phyloP scores from a whole-genome alignment of 2,888 invertebrate species.

The Himalopsyche japonica region DNA sequence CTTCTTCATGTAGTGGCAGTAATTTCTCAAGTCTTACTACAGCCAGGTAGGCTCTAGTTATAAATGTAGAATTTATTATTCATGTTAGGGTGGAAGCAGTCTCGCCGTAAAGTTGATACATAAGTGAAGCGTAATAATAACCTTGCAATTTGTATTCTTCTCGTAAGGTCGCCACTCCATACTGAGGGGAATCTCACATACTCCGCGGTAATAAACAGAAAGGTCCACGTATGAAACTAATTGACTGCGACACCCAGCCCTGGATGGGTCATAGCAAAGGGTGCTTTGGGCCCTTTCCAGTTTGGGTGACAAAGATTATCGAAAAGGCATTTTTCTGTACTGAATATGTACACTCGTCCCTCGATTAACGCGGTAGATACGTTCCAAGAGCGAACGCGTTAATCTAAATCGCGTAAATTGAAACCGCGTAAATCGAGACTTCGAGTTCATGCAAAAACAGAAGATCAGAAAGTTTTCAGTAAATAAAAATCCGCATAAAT shows the following conservation, averaged over 20 bases:
- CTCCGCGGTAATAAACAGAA: neutral
- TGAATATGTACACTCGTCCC: no score
- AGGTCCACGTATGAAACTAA: neutral
- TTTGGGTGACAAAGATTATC: neutral
- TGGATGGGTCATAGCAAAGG: neutral
- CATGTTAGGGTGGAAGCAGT: neutral
- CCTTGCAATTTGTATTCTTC: conserved; percentile 22
- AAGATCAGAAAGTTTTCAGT: no score
- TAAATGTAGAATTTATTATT: neutral
- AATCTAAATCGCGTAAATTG: no score
- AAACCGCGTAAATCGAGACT: no score
- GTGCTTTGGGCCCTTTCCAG: neutral
- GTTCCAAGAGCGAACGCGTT: no score
- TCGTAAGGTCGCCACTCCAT: conserved; percentile 9
- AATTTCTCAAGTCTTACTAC: neutral
- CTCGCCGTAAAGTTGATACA: neutral
- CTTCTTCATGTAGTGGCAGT: neutral
- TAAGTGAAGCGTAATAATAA: neutral
- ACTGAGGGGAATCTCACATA: neutral
- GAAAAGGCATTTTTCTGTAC: neutral
- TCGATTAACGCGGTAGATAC: no score
- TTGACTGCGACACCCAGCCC: neutral
- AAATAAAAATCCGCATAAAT: no score
- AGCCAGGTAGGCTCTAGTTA: neutral
- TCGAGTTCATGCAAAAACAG: no score